These are phyloP conservation scores for Kryptolebias ocellatus DNA, from an alignment of 2,797 vertebrate species.

Conservation along the genomic window DNA sequence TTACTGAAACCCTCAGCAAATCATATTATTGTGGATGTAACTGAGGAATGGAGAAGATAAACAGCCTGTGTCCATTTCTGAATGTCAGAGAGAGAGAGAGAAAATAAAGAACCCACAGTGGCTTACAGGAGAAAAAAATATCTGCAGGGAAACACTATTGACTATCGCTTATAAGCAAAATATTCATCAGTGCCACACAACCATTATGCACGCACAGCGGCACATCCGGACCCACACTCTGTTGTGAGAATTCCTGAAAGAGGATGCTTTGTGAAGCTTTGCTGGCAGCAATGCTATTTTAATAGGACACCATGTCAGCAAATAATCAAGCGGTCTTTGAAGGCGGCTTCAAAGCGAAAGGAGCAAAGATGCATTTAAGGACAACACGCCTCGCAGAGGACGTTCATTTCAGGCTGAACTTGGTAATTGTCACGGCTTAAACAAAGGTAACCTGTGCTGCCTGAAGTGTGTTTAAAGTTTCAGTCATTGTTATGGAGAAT, in stretches of 20 bases:
- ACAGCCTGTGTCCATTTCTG: constrained; percentile 48
- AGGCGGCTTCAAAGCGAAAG: constrained; percentile 63
- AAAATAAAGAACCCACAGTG: constrained; percentile 21
- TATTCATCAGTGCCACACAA: constrained; percentile 58
- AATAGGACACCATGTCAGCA: constrained; percentile 53
- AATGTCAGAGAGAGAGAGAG: constrained; percentile 42
- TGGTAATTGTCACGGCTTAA: constrained; percentile 45
- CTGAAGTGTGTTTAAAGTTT: constrained; percentile 26
- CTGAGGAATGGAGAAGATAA: constrained; percentile 65
- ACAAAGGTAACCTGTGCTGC: constrained; percentile 33
- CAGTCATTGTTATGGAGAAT: constrained; percentile 10
- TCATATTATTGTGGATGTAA: constrained; percentile 69
- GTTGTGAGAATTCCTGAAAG: constrained; percentile 36
- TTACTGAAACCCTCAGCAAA: constrained; percentile 74
- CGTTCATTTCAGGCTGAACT: constrained; percentile 36
- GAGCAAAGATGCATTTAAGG: constrained; percentile 57
- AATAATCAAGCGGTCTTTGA: constrained; percentile 67
- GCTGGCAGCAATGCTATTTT: constrained; percentile 53
- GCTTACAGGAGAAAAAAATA: constrained; percentile 40
- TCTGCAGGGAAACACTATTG: constrained; percentile 45
- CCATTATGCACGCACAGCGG: constrained; percentile 22
- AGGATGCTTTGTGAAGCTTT: constrained; percentile 42
- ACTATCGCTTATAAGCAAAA: constrained; percentile 46
- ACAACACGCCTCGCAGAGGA: constrained; percentile 31
- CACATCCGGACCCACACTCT: constrained; percentile 15